Conservation (phyloP, 2,888 invertebrate genomes). For the Zaprionus bogoriensis region DNA sequence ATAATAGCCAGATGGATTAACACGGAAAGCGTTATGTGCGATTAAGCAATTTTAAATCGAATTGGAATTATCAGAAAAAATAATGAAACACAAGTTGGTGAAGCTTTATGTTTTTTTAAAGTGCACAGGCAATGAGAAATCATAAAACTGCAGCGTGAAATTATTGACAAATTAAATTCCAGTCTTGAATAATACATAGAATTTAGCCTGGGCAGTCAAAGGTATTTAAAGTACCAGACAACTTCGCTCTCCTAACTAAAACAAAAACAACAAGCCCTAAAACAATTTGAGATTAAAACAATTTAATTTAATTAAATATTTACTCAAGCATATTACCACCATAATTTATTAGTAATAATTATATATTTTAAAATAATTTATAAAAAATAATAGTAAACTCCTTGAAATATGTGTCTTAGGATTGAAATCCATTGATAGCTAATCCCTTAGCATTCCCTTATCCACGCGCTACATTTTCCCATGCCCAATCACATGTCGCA, state of each 20-base stretch:
- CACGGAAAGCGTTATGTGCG: too few species aligned
- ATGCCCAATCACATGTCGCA: conserved; percentile 10
- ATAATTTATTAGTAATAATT: too few species aligned
- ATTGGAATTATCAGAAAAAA: too few species aligned
- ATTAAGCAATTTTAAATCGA: too few species aligned
- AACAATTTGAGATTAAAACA: too few species aligned
- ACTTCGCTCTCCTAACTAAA: conserved; percentile 18
- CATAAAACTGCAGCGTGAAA: conserved; percentile 18
- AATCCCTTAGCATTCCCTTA: background rate
- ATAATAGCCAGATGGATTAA: conserved; percentile 8
- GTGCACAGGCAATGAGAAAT: conserved; percentile 20
- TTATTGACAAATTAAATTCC: conserved; percentile 38
- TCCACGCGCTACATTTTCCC: background rate
- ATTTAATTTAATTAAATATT: too few species aligned
- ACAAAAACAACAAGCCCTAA: too few species aligned
- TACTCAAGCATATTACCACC: too few species aligned
- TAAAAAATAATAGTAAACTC: too few species aligned
- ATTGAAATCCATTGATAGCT: background rate
- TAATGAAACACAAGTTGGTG: too few species aligned
- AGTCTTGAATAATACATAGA: conserved; percentile 53
- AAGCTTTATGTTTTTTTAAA: conserved; percentile 28
- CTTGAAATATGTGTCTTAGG: too few species aligned
- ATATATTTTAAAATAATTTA: too few species aligned
- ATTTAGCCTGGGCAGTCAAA: conserved; percentile 35
- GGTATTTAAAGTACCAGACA: conserved; percentile 44